A percentile compares a stretch with the other conserved stretches of the same genome.
These are phyloP conservation scores for Seriola aureovittata DNA, from an alignment of 2,113 vertebrate species.

Conservation along the genomic window DNA sequence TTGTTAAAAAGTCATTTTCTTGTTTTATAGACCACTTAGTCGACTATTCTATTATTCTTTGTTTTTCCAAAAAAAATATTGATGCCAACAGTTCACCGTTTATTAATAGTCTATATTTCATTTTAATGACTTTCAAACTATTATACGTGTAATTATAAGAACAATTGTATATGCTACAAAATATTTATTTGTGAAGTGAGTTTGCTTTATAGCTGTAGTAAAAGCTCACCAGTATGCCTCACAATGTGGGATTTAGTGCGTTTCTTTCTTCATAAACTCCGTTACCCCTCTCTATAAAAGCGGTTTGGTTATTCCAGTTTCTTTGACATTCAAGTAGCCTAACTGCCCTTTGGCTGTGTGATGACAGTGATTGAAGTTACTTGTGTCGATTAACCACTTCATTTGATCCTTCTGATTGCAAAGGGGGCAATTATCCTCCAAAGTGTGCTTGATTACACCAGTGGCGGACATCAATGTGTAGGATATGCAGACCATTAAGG, in stretches of 20 bases:
- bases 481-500: constrained; percentile 80
- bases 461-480: constrained; percentile 81
- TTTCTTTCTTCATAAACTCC: constrained; percentile 15
- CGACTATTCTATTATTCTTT: not conserved
- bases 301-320: constrained; percentile 51
- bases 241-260: not conserved
- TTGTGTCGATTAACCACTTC: constrained; percentile 82
- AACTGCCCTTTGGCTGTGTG: constrained; percentile 64
- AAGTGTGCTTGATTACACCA: constrained; percentile 83
- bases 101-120: not conserved
- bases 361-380: constrained; percentile 76
- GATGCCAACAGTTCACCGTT: not conserved
- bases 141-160: not conserved
- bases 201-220: not conserved
- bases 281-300: not conserved
- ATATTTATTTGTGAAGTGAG: not conserved
- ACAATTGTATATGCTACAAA: too few relatives aligned
- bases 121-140: not conserved
- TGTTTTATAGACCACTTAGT: not conserved
- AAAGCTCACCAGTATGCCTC: not conserved
- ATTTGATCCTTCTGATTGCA: constrained; percentile 84
- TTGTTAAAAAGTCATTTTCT: not conserved
- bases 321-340: constrained; percentile 70
- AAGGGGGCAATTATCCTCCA: constrained; percentile 80
- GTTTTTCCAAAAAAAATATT: not conserved